Conservation (phyloP, 2,113 vertebrate genomes). For the Mustela lutreola region DNA sequence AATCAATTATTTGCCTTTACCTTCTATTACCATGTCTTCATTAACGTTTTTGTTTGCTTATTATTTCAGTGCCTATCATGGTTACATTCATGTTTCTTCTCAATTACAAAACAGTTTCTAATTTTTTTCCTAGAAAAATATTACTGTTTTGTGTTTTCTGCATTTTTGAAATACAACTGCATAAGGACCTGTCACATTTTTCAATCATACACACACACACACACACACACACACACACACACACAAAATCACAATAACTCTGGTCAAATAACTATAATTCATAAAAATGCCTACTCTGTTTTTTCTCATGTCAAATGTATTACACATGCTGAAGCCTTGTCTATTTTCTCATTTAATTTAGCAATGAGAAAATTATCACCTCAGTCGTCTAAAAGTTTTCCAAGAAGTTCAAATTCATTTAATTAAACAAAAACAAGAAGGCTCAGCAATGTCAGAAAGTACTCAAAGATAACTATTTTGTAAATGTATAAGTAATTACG, state of each 20-base stretch:
- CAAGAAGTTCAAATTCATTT: neutral
- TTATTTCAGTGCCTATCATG: neutral
- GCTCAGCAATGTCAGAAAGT: neutral
- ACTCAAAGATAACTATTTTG: neutral
- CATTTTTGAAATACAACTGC: neutral
- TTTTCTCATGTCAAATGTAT: constrained; percentile 5
- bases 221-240: no score
- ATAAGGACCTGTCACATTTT: neutral
- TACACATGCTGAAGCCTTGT: neutral
- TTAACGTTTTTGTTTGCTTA: neutral
- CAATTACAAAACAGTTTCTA: neutral
- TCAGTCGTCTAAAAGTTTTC: neutral
- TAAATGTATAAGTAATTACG: neutral
- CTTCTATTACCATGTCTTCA: neutral
- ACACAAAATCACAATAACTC: neutral
- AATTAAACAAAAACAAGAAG: constrained; percentile 47
- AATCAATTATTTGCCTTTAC: neutral
- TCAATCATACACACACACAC: neutral
- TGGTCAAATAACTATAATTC: constrained; percentile 1
- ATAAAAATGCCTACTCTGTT: neutral
- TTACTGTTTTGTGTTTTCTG: neutral
- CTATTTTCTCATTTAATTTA: constrained; percentile 10
- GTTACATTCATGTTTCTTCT: constrained; percentile 10
- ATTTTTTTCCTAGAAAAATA: neutral
- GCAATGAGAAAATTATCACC: neutral